A percentile compares a stretch with the other conserved stretches of the same genome.
phyloP scores from a whole-genome alignment of 2,797 vertebrate species.

The Tenualosa thibaudeaui region DNA sequence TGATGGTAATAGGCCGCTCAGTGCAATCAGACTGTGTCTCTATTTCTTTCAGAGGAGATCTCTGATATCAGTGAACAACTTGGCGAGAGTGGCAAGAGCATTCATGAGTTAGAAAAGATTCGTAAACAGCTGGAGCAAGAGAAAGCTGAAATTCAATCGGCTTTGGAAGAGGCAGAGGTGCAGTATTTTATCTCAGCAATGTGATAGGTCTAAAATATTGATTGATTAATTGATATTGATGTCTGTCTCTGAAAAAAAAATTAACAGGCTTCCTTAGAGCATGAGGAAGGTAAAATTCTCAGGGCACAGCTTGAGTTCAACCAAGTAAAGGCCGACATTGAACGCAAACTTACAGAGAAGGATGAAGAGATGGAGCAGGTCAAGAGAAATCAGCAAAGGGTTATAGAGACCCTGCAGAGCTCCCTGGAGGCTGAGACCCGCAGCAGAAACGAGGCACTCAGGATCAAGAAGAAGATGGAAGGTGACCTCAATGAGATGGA shows the following conservation, averaged over 20 bases:
- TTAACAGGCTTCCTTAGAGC: constrained; percentile 76
- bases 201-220: neutral
- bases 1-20: neutral
- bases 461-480: constrained; percentile 84
- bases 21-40: neutral
- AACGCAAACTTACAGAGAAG: constrained; percentile 85
- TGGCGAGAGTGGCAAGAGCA: constrained; percentile 79
- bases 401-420: constrained; percentile 76
- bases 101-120: constrained; percentile 81
- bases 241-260: neutral
- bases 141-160: constrained; percentile 84
- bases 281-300: constrained; percentile 87
- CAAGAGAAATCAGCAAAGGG: constrained; percentile 85
- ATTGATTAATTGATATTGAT: neutral
- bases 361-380: constrained; percentile 90
- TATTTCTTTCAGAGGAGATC: constrained; percentile 68
- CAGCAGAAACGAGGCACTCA: constrained; percentile 80
- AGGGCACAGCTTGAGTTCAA: constrained; percentile 85
- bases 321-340: constrained; percentile 84
- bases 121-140: constrained; percentile 85
- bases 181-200: neutral
- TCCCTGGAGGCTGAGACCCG: constrained; percentile 76
- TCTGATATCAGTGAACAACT: constrained; percentile 74
- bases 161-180: constrained; percentile 86
- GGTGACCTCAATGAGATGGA: constrained; percentile 74